Percentiles rank a stretch among this genome's conserved stretches.
phyloP scores from a whole-genome alignment of 2,113 vertebrate genomes.

The Anoplopoma fimbria region DNA sequence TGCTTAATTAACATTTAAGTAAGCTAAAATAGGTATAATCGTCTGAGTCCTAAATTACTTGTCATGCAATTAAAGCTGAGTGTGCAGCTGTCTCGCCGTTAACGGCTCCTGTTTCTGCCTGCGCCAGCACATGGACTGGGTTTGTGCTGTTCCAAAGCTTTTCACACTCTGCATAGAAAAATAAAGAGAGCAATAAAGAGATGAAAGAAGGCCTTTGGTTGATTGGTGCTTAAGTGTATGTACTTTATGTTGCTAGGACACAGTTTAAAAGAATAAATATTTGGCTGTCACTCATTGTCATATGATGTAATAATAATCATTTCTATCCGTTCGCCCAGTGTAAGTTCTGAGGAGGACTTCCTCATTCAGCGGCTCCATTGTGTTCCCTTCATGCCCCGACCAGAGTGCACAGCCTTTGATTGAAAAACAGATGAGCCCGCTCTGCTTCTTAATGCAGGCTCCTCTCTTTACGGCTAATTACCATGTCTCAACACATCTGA shows the following conservation, averaged over 20 bases:
- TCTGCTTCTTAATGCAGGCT: slow-evolving; percentile 40
- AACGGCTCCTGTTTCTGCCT: slow-evolving; percentile 20
- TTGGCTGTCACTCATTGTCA: neutral
- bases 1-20: slow-evolving; percentile 19
- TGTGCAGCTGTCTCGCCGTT: slow-evolving; percentile 29
- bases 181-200: neutral
- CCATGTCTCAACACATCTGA: slow-evolving; percentile 52
- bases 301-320: slow-evolving; percentile 27
- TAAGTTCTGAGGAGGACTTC: neutral
- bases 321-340: neutral
- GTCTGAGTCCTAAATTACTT: slow-evolving; percentile 30
- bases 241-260: slow-evolving; percentile 19
- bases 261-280: neutral
- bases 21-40: neutral
- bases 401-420: slow-evolving; percentile 48
- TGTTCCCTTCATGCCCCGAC: slow-evolving; percentile 17
- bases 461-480: slow-evolving; percentile 63
- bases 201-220: slow-evolving; percentile 7
- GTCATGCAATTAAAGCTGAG: slow-evolving; percentile 24
- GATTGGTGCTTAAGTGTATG: neutral
- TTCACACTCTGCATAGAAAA: neutral
- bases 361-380: slow-evolving; percentile 19
- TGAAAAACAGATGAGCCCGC: slow-evolving; percentile 53
- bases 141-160: neutral
- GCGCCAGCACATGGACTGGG: slow-evolving; percentile 12